A percentile compares a stretch with the other conserved stretches of the same genome.
phyloP scores from a whole-genome alignment of 2,888 invertebrate species.

The Rhingia rostrata region DNA sequence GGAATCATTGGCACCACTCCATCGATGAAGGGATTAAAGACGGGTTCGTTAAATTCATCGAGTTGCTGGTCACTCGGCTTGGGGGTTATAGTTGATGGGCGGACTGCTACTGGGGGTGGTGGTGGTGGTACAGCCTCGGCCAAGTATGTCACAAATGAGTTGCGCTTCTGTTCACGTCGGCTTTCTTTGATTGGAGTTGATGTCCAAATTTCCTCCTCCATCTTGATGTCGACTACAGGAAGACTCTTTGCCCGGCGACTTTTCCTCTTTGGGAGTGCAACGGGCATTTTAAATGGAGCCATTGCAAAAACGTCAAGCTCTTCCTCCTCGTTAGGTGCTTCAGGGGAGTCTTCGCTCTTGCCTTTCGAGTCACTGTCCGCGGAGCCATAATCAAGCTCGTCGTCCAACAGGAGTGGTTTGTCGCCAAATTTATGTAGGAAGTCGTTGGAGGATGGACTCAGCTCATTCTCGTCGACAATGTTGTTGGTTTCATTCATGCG shows the following conservation, averaged over 20 bases:
- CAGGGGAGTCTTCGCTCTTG: slow-evolving; percentile 78
- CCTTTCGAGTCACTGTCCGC: slow-evolving; percentile 79
- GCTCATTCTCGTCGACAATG: slow-evolving; percentile 84
- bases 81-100: slow-evolving; percentile 55
- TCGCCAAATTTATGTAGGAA: slow-evolving; percentile 91
- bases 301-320: slow-evolving; percentile 87
- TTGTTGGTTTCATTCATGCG: slow-evolving; percentile 77
- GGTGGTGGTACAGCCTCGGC: slow-evolving; percentile 74
- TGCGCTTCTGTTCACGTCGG: slow-evolving; percentile 55
- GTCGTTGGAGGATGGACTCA: slow-evolving; percentile 84
- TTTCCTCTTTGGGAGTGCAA: slow-evolving; percentile 77
- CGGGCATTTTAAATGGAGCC: slow-evolving; percentile 86
- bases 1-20: slow-evolving; percentile 45
- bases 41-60: slow-evolving; percentile 82
- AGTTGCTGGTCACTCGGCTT: slow-evolving; percentile 75
- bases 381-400: slow-evolving; percentile 88
- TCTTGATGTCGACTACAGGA: slow-evolving; percentile 60
- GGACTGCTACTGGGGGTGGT: slow-evolving; percentile 47
- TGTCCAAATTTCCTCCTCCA: slow-evolving; percentile 80
- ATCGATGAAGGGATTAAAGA: slow-evolving; percentile 81
- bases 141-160: slow-evolving; percentile 75
- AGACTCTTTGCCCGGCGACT: slow-evolving; percentile 65
- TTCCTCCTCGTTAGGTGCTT: slow-evolving; percentile 77
- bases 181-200: slow-evolving; percentile 80
- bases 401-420: slow-evolving; percentile 89